Evolutionary conservation across 2,888 invertebrate species (phyloP).

Genomic region (Nemotelus nigrinus): DNA sequence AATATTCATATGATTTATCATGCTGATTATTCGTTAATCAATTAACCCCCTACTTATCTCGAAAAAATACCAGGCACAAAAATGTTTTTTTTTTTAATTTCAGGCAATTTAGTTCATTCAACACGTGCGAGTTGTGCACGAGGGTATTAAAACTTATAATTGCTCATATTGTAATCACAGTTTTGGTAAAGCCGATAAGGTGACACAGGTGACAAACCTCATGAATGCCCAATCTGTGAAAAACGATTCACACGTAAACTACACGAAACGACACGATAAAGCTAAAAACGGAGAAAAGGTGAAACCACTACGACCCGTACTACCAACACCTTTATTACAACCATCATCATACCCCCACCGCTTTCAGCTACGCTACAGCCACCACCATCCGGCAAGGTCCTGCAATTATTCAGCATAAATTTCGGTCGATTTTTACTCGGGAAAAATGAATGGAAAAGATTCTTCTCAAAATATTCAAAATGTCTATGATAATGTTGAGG

Average conservation of each 20-base stretch:
- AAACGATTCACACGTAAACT: conserved; percentile 45
- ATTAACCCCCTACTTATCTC: no score
- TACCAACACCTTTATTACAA: neutral
- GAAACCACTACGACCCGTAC: neutral
- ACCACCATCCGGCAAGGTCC: neutral
- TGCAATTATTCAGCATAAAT: no score
- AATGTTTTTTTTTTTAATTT: neutral
- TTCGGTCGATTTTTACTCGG: no score
- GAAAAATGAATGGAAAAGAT: no score
- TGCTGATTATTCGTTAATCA: no score
- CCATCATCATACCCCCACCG: neutral
- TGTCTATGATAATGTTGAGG: no score
- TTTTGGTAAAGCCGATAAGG: conserved; percentile 45
- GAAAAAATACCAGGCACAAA: no score
- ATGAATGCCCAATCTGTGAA: conserved; percentile 40
- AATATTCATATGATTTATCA: no score
- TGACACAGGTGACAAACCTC: conserved; percentile 48
- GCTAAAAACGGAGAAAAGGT: conserved; percentile 20
- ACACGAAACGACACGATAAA: conserved; percentile 43
- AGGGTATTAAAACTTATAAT: conserved; percentile 40
- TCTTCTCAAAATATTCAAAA: no score
- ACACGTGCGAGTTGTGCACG: conserved; percentile 46
- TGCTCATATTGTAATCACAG: conserved; percentile 45
- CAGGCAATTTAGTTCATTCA: conserved; percentile 44
- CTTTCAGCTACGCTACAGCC: neutral